These are phyloP conservation scores for Coccyzus lansbergi DNA, from an alignment of 2,797 vertebrate species.

Conservation along the genomic window DNA sequence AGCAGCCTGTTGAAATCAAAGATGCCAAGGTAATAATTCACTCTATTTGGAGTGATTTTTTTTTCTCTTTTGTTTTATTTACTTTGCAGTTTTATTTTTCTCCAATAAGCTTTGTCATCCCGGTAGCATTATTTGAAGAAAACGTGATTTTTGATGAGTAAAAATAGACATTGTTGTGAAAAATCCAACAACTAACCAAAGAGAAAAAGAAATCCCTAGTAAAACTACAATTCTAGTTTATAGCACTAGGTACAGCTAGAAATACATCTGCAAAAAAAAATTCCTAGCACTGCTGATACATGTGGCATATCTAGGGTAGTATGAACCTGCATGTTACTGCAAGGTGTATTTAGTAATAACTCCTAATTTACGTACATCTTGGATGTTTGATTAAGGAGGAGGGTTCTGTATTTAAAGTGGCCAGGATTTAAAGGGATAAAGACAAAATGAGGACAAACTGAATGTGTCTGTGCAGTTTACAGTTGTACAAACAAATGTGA, in stretches of 20 bases:
- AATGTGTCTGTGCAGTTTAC: background rate
- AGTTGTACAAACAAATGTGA: background rate
- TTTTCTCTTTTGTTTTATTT: background rate
- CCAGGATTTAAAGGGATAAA: background rate
- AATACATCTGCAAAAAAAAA: background rate
- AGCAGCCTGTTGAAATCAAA: constrained; percentile 83
- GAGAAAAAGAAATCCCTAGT: background rate
- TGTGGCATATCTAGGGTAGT: background rate
- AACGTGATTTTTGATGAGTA: background rate
- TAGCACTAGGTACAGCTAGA: background rate
- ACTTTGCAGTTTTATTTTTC: background rate
- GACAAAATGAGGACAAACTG: background rate
- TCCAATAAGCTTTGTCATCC: background rate
- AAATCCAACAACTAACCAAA: background rate
- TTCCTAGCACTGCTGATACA: background rate
- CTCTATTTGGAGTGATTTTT: background rate
- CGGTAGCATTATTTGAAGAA: background rate
- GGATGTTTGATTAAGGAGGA: background rate
- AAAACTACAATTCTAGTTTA: background rate
- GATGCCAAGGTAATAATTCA: constrained; percentile 83
- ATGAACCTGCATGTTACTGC: background rate
- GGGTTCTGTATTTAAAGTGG: background rate
- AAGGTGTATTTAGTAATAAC: background rate
- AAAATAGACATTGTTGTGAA: background rate
- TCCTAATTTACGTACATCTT: background rate